phyloP scores from a whole-genome alignment of 1,140 invertebrate species.

The Aphidius gifuensis region DNA sequence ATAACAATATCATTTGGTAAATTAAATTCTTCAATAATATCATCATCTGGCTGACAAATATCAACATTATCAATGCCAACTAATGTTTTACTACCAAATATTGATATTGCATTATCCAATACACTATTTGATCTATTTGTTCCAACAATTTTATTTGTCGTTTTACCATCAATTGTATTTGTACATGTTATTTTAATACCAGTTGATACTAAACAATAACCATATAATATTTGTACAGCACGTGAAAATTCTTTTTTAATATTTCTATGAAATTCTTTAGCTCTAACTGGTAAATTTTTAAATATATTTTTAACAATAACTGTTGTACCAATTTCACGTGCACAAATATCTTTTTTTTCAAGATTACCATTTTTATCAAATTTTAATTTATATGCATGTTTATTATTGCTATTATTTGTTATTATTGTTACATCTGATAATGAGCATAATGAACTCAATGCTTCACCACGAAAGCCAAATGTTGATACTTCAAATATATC shows the following conservation, averaged over 20 bases:
- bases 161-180: conserved; percentile 42
- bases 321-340: conserved; percentile 88
- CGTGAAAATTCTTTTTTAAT: conserved; percentile 88
- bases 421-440: conserved; percentile 76
- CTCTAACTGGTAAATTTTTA: conserved; percentile 82
- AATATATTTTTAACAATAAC: conserved; percentile 87
- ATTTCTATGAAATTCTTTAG: conserved; percentile 89
- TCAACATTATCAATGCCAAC: conserved; percentile 62
- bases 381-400: conserved; percentile 65
- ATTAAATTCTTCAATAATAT: conserved; percentile 57
- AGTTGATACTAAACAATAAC: conserved; percentile 85
- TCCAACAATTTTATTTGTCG: conserved; percentile 59
- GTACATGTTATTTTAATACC: conserved; percentile 64
- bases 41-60: conserved; percentile 50
- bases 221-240: conserved; percentile 85
- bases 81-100: conserved; percentile 87
- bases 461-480: conserved; percentile 97
- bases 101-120: conserved; percentile 74
- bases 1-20: conserved; percentile 46
- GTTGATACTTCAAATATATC: conserved; percentile 80
- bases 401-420: conserved; percentile 66
- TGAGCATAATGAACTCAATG: conserved; percentile 91
- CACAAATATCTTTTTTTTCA: conserved; percentile 60
- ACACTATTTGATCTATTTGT: conserved; percentile 70
- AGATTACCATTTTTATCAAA: conserved; percentile 84